Percentiles rank a stretch among this genome's conserved stretches.
Conservation (phyloP, 1,140 invertebrate genomes). For the Conus betulinus region DNA sequence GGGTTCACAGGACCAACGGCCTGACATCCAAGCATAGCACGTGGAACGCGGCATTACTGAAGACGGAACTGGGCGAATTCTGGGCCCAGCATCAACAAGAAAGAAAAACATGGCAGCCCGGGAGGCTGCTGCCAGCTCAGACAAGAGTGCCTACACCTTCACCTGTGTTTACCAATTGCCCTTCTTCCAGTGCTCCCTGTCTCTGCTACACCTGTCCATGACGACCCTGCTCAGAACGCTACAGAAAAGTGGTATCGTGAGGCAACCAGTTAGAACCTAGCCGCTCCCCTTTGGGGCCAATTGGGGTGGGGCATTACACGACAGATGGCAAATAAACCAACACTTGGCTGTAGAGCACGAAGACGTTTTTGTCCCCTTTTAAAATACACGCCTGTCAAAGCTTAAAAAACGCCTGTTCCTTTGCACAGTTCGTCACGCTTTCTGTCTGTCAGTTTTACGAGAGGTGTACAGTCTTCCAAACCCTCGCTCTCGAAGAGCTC, state of each 20-base stretch:
- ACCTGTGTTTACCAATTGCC: conserved; percentile 24
- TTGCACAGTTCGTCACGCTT: too few relatives aligned
- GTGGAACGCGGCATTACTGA: too few relatives aligned
- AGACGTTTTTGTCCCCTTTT: neutral
- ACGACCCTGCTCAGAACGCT: neutral
- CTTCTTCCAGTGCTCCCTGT: neutral
- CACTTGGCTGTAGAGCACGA: neutral
- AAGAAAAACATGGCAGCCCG: conserved; percentile 3
- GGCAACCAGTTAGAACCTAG: neutral
- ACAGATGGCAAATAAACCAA: conserved; percentile 20
- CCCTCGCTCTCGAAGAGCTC: too few relatives aligned
- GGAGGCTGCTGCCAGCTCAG: neutral
- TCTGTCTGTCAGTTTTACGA: too few relatives aligned
- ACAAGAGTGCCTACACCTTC: conserved; percentile 11
- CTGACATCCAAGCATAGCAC: too few relatives aligned
- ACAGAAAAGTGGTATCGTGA: neutral
- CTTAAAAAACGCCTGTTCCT: too few relatives aligned
- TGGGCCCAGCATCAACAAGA: conserved; percentile 12
- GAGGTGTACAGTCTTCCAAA: too few relatives aligned
- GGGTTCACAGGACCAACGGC: too few relatives aligned
- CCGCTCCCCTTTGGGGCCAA: neutral
- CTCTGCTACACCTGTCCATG: neutral
- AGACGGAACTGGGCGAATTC: neutral
- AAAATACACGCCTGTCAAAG: too few relatives aligned
- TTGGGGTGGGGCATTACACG: neutral